These are phyloP conservation scores for Neodiprion virginianus DNA, from an alignment of 1,140 invertebrate species.

Conservation along the genomic window DNA sequence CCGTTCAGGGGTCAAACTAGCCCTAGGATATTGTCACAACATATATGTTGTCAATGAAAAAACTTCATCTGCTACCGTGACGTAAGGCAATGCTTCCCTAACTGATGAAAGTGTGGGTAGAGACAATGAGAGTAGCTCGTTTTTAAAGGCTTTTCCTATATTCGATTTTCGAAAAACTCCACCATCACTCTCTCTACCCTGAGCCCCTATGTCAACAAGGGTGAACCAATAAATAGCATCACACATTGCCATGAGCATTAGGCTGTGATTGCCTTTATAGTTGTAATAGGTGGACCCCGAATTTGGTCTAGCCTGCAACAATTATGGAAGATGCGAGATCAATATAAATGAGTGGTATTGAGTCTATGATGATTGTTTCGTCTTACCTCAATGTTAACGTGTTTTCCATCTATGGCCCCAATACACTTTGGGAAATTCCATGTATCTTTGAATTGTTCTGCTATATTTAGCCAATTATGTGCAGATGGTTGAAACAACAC, in stretches of 20 bases:
- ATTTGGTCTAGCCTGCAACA: constrained; percentile 37
- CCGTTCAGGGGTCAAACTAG: constrained; percentile 27
- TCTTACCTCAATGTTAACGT: constrained; percentile 39
- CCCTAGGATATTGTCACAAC: constrained; percentile 42
- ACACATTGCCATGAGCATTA: constrained; percentile 44
- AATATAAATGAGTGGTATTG: constrained; percentile 35
- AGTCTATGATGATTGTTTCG: constrained; percentile 26
- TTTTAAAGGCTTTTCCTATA: constrained; percentile 4
- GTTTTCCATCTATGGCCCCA: constrained; percentile 57
- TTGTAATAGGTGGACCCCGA: constrained; percentile 53
- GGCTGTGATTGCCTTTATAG: constrained; percentile 47
- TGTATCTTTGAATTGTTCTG: constrained; percentile 22
- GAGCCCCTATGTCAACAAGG: constrained; percentile 41
- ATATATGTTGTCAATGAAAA: constrained; percentile 50
- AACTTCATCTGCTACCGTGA: constrained; percentile 57
- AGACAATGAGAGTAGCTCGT: constrained; percentile 17
- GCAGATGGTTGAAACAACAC: constrained; percentile 10
- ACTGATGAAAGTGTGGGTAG: background rate
- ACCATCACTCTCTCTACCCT: constrained; percentile 39
- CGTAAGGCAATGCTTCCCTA: constrained; percentile 23
- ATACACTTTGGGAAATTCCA: constrained; percentile 42
- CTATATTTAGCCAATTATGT: constrained; percentile 21
- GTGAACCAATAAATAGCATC: constrained; percentile 46
- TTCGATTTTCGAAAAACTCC: constrained; percentile 22
- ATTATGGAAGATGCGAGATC: constrained; percentile 40